A percentile compares a stretch with the other conserved stretches of the same genome.
phyloP scores from a whole-genome alignment of 2,113 vertebrate species.

The Periophthalmodon schlosseri region DNA sequence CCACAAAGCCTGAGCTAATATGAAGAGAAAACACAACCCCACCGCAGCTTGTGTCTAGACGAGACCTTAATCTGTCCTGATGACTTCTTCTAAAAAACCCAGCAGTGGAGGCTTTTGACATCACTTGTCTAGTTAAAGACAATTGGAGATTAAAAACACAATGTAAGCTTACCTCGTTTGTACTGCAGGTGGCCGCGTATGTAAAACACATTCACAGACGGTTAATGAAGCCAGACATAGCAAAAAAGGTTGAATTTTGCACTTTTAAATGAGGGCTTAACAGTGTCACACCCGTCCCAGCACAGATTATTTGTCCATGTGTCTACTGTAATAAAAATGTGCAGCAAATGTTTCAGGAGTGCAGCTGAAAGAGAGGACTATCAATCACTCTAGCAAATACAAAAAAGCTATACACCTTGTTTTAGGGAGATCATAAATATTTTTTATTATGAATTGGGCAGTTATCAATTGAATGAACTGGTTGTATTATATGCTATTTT shows the following conservation, averaged over 20 bases:
- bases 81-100: conserved; percentile 58
- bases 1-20: conserved; percentile 65
- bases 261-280: conserved; percentile 4
- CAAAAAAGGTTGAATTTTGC: background rate
- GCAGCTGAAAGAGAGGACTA: background rate
- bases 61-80: conserved; percentile 60
- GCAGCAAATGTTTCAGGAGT: background rate
- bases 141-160: conserved; percentile 7
- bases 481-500: no score
- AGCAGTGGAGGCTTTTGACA: conserved; percentile 52
- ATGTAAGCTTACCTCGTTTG: background rate
- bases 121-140: conserved; percentile 34
- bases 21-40: conserved; percentile 66
- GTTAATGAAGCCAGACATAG: background rate
- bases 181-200: background rate
- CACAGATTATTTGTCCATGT: conserved; percentile 1
- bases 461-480: no score
- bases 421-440: no score
- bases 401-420: no score
- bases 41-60: conserved; percentile 71
- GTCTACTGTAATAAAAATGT: conserved; percentile 2
- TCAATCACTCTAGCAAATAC: no score
- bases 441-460: no score
- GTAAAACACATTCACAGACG: conserved; percentile 1
- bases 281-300: background rate